Percentiles rank a stretch among this genome's conserved stretches.
Evolutionary conservation across 2,797 vertebrate species (phyloP).

Genomic region (Melanotaenia maccullochi): DNA sequence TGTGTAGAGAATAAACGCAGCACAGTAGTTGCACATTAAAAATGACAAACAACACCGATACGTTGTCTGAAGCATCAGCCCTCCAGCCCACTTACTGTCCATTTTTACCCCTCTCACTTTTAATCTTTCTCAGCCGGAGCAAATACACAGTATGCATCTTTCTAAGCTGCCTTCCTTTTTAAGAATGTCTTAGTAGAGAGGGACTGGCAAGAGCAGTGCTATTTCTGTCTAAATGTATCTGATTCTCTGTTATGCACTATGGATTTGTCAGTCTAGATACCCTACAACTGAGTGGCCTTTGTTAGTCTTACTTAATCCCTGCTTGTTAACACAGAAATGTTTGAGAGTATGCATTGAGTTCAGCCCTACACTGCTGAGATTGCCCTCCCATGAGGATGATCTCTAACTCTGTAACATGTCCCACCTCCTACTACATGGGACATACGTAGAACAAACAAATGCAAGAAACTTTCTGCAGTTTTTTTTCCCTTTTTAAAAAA

Average conservation of each 20-base stretch:
- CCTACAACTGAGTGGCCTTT: constrained; percentile 82
- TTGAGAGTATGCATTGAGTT: constrained; percentile 34
- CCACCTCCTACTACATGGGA: constrained; percentile 52
- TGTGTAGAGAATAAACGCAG: constrained; percentile 56
- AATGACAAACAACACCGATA: constrained; percentile 41
- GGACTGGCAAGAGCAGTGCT: constrained; percentile 35
- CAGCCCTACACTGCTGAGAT: constrained; percentile 30
- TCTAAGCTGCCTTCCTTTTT: constrained; percentile 71
- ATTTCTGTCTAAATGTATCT: constrained; percentile 36
- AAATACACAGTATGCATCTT: constrained; percentile 65
- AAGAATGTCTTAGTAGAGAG: constrained; percentile 69
- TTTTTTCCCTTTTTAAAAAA: neutral
- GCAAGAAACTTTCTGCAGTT: constrained; percentile 11
- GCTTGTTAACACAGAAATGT: constrained; percentile 54
- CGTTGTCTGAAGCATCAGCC: constrained; percentile 36
- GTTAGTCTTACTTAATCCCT: constrained; percentile 56
- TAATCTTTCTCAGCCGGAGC: constrained; percentile 44
- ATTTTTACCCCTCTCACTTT: constrained; percentile 36
- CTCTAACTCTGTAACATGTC: constrained; percentile 32
- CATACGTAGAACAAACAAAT: constrained; percentile 32
- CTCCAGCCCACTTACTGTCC: constrained; percentile 37
- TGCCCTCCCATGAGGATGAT: constrained; percentile 29
- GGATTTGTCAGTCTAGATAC: constrained; percentile 69
- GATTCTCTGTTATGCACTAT: constrained; percentile 78
- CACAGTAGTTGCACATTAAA: constrained; percentile 44